Evolutionary conservation across 2,888 invertebrate genomes (phyloP).

Genomic region (Aspidiotus destructor): DNA sequence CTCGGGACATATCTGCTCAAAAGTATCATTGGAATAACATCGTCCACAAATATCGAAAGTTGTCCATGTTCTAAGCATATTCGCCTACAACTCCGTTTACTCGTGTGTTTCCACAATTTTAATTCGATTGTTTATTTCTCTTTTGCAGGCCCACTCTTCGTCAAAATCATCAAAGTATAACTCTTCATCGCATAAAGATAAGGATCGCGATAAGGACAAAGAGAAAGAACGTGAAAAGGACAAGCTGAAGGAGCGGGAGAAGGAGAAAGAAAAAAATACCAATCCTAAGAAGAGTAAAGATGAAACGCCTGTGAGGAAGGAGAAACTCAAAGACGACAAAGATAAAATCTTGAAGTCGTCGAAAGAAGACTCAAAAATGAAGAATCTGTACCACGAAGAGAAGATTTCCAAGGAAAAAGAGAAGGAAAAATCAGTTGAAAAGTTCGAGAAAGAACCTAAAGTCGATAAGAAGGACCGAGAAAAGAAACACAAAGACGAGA

Average conservation of each 20-base stretch:
- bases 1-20: no score
- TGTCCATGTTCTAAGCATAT: no score
- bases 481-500: constrained; percentile 30
- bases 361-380: constrained; percentile 27
- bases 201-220: constrained; percentile 36
- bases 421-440: neutral
- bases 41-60: no score
- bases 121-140: neutral
- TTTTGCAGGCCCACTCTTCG: constrained; percentile 30
- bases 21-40: no score
- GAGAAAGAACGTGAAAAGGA: constrained; percentile 47
- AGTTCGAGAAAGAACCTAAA: constrained; percentile 21
- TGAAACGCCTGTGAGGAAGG: constrained; percentile 35
- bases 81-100: no score
- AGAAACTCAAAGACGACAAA: constrained; percentile 37
- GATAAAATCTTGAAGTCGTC: constrained; percentile 20
- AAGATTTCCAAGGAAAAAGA: constrained; percentile 15
- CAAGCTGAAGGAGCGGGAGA: constrained; percentile 42
- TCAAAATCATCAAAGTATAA: constrained; percentile 42
- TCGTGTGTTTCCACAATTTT: neutral
- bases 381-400: constrained; percentile 24
- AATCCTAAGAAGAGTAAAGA: constrained; percentile 56
- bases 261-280: constrained; percentile 44
- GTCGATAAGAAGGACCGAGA: constrained; percentile 29
- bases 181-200: constrained; percentile 26